Percentiles rank a stretch among this genome's conserved stretches.
Conservation (phyloP, 2,888 invertebrate genomes). For the Diloba caeruleocephala region DNA sequence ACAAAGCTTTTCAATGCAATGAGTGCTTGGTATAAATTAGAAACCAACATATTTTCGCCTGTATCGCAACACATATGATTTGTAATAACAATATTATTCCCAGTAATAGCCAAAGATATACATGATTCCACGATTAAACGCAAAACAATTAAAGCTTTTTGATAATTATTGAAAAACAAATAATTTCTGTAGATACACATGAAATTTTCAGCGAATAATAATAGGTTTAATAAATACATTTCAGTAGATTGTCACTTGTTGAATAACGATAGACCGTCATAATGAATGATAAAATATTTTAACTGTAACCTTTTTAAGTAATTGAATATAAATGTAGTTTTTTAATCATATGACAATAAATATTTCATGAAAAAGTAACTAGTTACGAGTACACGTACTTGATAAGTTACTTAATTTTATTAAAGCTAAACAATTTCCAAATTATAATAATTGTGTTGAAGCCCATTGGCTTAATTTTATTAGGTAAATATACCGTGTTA, state of each 20-base stretch:
- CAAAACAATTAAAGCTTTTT: not conserved
- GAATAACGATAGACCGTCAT: not conserved
- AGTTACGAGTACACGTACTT: too few relatives aligned
- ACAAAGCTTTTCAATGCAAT: not conserved
- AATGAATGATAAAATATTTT: slow-evolving; percentile 6
- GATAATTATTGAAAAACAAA: not conserved
- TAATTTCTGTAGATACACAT: slow-evolving; percentile 13
- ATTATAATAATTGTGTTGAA: too few relatives aligned
- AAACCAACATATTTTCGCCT: not conserved
- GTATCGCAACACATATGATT: not conserved
- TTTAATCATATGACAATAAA: slow-evolving; percentile 25
- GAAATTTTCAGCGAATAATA: slow-evolving; percentile 4
- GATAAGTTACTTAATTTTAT: too few relatives aligned
- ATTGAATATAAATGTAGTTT: slow-evolving; percentile 8
- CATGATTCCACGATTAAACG: not conserved
- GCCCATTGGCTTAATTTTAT: too few relatives aligned
- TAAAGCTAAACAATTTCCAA: too few relatives aligned
- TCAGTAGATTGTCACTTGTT: slow-evolving; percentile 3
- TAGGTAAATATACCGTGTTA: too few relatives aligned
- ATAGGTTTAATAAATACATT: slow-evolving; percentile 5
- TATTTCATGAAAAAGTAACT: too few relatives aligned
- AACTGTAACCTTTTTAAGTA: slow-evolving; percentile 15
- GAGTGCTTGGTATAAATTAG: not conserved
- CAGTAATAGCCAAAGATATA: not conserved
- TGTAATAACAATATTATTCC: not conserved